Evolutionary conservation across 2,113 vertebrate genomes (phyloP).

Genomic region (Apus apus): DNA sequence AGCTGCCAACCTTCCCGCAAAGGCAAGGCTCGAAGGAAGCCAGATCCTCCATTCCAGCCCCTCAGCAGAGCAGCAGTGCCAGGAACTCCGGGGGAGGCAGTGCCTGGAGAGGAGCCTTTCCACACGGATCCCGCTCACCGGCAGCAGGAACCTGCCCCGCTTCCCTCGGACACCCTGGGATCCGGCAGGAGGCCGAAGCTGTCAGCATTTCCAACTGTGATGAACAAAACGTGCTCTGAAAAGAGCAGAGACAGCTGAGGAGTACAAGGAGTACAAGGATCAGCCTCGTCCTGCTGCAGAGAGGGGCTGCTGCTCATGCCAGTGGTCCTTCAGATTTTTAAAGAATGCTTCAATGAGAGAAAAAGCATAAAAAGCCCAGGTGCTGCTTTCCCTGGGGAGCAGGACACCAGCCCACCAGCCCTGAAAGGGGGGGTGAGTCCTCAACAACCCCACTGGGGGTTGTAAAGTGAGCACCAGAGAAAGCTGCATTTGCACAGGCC

Average conservation of each 20-base stretch:
- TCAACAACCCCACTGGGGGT: not conserved
- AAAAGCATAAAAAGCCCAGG: not conserved
- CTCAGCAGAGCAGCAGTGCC: not conserved
- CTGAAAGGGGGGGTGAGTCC: not conserved
- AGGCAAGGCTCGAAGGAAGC: not conserved
- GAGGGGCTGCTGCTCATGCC: rapidly evolving
- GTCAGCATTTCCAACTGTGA: not conserved
- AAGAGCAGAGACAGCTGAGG: not conserved
- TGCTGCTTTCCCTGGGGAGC: not conserved
- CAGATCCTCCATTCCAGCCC: not conserved
- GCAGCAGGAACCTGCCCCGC: not conserved
- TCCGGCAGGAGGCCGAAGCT: not conserved
- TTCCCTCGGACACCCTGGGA: not conserved
- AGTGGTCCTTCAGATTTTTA: not conserved
- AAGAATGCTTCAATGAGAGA: too few species aligned
- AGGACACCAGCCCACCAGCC: not conserved
- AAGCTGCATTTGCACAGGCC: not conserved
- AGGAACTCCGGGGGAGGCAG: not conserved
- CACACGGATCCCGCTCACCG: not conserved
- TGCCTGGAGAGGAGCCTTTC: not conserved
- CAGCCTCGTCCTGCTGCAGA: not conserved
- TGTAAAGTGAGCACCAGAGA: not conserved
- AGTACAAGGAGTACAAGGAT: not conserved
- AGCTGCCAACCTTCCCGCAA: conserved; percentile 1
- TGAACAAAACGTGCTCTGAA: not conserved